Conservation (phyloP, 1,140 invertebrate genomes). For the Steinernema khuongi region DNA sequence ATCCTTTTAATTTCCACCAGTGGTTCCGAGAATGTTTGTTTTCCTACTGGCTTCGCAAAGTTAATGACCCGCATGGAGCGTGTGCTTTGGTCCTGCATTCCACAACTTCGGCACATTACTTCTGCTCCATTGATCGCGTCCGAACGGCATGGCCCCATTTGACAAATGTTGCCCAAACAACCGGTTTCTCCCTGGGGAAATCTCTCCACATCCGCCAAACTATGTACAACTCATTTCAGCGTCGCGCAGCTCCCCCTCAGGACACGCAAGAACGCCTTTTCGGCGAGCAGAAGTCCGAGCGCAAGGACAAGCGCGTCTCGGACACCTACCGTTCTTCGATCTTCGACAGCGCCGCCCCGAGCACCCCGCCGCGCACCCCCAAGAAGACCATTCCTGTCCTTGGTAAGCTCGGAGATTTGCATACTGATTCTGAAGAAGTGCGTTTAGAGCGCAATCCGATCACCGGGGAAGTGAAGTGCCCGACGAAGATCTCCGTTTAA, state of each 20-base stretch:
- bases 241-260: constrained; percentile 43
- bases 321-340: constrained; percentile 45
- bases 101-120: neutral
- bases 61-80: too few relatives aligned
- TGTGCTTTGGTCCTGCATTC: too few relatives aligned
- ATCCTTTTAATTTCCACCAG: too few relatives aligned
- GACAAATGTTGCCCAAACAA: constrained; percentile 15
- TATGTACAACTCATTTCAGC: constrained; percentile 39
- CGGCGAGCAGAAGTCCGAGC: constrained; percentile 23
- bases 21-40: too few relatives aligned
- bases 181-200: neutral
- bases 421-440: neutral
- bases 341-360: constrained; percentile 33
- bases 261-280: constrained; percentile 49
- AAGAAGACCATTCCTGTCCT: constrained; percentile 45
- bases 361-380: constrained; percentile 40
- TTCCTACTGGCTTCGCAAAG: too few relatives aligned
- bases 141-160: neutral
- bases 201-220: neutral
- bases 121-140: neutral
- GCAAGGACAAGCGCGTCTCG: constrained; percentile 27
- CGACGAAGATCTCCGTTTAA: constrained; percentile 31
- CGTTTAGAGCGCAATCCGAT: constrained; percentile 47
- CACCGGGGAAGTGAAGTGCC: constrained; percentile 50
- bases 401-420: constrained; percentile 26